Percentiles rank a stretch among this genome's conserved stretches.
Conservation (phyloP, 2,888 invertebrate genomes). For the Schizotus pectinicornis region DNA sequence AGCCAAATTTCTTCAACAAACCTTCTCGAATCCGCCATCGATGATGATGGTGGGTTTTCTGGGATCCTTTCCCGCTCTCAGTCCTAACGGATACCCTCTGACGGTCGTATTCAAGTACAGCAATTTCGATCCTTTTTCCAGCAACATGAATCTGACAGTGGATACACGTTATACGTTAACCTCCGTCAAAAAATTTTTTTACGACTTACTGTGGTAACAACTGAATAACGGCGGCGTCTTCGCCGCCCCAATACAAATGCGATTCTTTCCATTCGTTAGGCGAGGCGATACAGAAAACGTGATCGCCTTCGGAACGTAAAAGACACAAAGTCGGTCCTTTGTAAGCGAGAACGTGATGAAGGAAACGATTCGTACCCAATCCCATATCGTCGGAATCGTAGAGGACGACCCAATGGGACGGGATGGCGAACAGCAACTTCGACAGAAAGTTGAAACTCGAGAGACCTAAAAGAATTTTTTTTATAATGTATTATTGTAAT, state of each 20-base stretch:
- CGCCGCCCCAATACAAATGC: constrained; percentile 82
- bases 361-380: constrained; percentile 82
- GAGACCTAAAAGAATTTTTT: constrained; percentile 39
- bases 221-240: constrained; percentile 80
- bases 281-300: constrained; percentile 77
- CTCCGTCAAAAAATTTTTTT: constrained; percentile 21
- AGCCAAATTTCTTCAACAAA: too few relatives aligned
- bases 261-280: constrained; percentile 87
- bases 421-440: constrained; percentile 69
- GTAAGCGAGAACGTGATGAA: constrained; percentile 85
- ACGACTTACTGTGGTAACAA: constrained; percentile 71
- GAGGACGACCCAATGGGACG: constrained; percentile 84
- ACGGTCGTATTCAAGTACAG: constrained; percentile 84
- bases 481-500: constrained; percentile 12
- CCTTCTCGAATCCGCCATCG: constrained; percentile 75
- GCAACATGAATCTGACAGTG: constrained; percentile 60
- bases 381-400: constrained; percentile 88
- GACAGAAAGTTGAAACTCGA: constrained; percentile 63
- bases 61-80: constrained; percentile 83
- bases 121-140: constrained; percentile 75
- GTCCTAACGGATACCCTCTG: constrained; percentile 83
- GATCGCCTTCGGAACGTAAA: constrained; percentile 63
- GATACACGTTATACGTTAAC: neutral
- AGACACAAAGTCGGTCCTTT: constrained; percentile 71
- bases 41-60: constrained; percentile 76